Percentiles rank a stretch among this genome's conserved stretches.
phyloP scores from a whole-genome alignment of 2,888 invertebrate genomes.

The Phoronis australis region DNA sequence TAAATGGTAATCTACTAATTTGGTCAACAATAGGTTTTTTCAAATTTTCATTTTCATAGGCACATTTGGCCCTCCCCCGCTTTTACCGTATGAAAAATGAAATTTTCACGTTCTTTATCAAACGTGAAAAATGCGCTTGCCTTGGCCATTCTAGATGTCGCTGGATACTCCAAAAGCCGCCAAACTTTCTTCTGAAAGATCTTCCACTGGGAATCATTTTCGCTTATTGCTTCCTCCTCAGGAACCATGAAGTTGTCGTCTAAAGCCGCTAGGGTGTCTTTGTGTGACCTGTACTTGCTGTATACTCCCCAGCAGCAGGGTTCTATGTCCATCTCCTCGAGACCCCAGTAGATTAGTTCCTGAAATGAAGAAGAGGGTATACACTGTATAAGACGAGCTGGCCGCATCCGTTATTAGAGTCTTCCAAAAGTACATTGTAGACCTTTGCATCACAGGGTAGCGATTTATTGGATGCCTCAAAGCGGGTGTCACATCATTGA shows the following conservation, averaged over 20 bases:
- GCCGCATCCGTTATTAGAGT: no score
- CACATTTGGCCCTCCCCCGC: no score
- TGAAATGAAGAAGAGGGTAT: constrained; percentile 20
- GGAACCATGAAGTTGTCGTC: constrained; percentile 43
- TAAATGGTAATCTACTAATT: no score
- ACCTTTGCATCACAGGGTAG: no score
- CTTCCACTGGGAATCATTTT: constrained; percentile 22
- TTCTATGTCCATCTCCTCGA: constrained; percentile 48
- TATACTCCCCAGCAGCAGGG: constrained; percentile 51
- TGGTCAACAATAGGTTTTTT: no score
- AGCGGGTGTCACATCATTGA: no score
- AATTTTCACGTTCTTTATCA: no score
- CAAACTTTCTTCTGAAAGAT: constrained; percentile 34
- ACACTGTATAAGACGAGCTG: no score
- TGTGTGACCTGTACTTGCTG: constrained; percentile 46
- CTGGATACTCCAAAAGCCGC: constrained; percentile 44
- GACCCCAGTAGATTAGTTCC: constrained; percentile 49
- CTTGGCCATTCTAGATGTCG: constrained; percentile 38
- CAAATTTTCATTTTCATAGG: no score
- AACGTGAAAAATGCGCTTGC: constrained; percentile 15
- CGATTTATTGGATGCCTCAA: no score
- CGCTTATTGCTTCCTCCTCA: constrained; percentile 27
- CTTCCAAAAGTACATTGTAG: no score
- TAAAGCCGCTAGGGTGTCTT: constrained; percentile 42
- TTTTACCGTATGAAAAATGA: no score